Evolutionary conservation across 2,888 invertebrate species (phyloP), one percentile per base, ranked within the genome.

Genomic region (Oscheius myriophilus): DNA sequence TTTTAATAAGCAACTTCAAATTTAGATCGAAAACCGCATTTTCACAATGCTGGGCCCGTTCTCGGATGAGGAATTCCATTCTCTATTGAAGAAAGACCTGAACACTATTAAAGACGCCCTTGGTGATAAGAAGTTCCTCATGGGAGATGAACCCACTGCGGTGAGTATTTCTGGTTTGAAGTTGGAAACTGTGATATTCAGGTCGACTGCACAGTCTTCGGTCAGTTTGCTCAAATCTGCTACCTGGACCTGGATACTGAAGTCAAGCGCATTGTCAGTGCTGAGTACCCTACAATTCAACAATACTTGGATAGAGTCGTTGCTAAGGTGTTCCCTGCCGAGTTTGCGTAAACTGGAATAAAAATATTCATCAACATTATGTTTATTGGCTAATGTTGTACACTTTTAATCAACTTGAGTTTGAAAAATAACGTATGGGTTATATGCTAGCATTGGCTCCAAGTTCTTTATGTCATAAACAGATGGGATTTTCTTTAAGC

Each of bases 121-220:
- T 73, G 92, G 92, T 64, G 93, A 94, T 87, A 94, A 94, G 88
- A 93, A 93, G 43, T 96, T 93, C 91, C 93, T 96, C 91, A 94
- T 96, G 87, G 96, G 96, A 61, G 93, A 95, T 87, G 93, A 94
- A 87, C 94, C 95, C 43, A 52, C 52, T n/a, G 46, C 59, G 7
- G 67, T 53, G 18, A 18, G 61, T 26, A 23, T 23, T 9, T 18
- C 58, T 58, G n/a, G n/a, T n/a, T n/a, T n/a, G n/a, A n/a, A n/a
- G n/a, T 16, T 25, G 11, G 3, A n/a, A 46, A 25, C 11, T 11
- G 7, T 11, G 16, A 21, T 9, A 2, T 54, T 52, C 65, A 64
- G 65, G 55, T 46, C 25, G 65, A 64, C 25, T 64, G 65, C 45
- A 25, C 65, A 14, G 21, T 64, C 25, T 64, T 64, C 26, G 65